These are phyloP conservation scores for Drosophila percnosoma DNA, from an alignment of 2,888 invertebrate genomes.

Conservation along the genomic window DNA sequence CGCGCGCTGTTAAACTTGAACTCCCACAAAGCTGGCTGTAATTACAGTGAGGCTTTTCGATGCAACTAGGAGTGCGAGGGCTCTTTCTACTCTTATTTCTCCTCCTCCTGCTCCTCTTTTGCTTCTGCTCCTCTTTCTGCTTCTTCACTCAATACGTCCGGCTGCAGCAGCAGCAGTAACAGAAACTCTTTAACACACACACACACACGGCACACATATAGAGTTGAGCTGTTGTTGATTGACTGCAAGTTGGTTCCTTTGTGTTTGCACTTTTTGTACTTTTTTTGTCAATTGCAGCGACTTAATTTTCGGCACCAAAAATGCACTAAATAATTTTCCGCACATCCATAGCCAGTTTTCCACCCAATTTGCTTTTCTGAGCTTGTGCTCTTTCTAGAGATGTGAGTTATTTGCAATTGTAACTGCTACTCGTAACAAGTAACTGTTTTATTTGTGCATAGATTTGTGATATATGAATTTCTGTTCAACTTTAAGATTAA, in stretches of 20 bases:
- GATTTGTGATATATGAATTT: neutral
- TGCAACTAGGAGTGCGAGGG: conserved; percentile 41
- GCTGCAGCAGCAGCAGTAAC: conserved; percentile 52
- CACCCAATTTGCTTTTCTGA: conserved; percentile 69
- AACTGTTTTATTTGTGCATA: neutral
- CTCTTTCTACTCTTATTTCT: conserved; percentile 41
- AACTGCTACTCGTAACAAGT: conserved; percentile 24
- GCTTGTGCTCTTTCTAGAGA: conserved; percentile 48
- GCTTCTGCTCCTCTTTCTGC: conserved; percentile 24
- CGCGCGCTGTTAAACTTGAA: conserved; percentile 69
- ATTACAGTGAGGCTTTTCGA: conserved; percentile 65
- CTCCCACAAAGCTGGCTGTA: conserved; percentile 75
- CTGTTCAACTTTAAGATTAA: neutral
- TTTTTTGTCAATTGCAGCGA: conserved; percentile 21
- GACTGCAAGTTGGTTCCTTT: conserved; percentile 9
- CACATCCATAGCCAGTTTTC: conserved; percentile 64
- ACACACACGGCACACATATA: conserved; percentile 15
- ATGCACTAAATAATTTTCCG: conserved; percentile 60
- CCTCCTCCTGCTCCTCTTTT: conserved; percentile 19
- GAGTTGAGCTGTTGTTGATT: conserved; percentile 3
- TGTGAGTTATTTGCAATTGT: conserved; percentile 21
- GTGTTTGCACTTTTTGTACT: conserved; percentile 22
- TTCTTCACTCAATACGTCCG: conserved; percentile 43
- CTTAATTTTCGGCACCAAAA: conserved; percentile 31
- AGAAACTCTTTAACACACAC: conserved; percentile 24